Evolutionary conservation across 1,140 invertebrate genomes (phyloP).

Genomic region (Gryllus bimaculatus): DNA sequence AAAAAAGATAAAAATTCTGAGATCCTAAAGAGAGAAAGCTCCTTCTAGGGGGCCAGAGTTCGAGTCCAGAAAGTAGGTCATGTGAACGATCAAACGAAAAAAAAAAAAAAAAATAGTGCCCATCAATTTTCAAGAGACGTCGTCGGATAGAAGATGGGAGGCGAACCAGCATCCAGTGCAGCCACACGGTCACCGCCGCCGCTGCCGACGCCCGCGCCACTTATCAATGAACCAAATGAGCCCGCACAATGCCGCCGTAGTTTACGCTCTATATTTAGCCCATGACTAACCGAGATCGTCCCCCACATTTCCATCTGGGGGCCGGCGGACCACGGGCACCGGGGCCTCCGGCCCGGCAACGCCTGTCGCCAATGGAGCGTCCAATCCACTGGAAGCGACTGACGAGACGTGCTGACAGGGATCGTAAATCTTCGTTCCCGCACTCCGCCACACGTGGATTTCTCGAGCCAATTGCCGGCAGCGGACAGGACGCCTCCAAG

Average conservation of each 20-base stretch:
- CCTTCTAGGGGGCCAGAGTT: too few species aligned
- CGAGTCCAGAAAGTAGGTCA: too few species aligned
- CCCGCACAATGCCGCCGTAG: neutral
- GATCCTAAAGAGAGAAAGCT: too few species aligned
- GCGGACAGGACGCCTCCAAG: too few species aligned
- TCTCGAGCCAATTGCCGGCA: neutral
- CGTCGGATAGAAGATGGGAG: too few species aligned
- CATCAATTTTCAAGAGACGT: too few species aligned
- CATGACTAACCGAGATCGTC: neutral
- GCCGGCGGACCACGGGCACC: too few species aligned
- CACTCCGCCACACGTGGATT: neutral
- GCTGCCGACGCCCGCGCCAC: neutral
- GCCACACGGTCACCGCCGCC: constrained; percentile 23
- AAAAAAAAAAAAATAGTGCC: too few species aligned
- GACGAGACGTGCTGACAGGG: neutral
- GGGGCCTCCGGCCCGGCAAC: neutral
- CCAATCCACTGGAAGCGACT: neutral
- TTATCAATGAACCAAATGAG: neutral
- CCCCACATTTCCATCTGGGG: neutral
- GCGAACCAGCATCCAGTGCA: too few species aligned
- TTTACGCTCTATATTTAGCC: neutral
- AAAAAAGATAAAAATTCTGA: too few species aligned
- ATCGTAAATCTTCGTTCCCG: neutral
- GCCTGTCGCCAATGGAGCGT: neutral
- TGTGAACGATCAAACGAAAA: too few species aligned